Percentiles rank a stretch among this genome's conserved stretches.
Conservation (phyloP, 1,140 invertebrate genomes). For the Tetranychus cinnabarinus region DNA sequence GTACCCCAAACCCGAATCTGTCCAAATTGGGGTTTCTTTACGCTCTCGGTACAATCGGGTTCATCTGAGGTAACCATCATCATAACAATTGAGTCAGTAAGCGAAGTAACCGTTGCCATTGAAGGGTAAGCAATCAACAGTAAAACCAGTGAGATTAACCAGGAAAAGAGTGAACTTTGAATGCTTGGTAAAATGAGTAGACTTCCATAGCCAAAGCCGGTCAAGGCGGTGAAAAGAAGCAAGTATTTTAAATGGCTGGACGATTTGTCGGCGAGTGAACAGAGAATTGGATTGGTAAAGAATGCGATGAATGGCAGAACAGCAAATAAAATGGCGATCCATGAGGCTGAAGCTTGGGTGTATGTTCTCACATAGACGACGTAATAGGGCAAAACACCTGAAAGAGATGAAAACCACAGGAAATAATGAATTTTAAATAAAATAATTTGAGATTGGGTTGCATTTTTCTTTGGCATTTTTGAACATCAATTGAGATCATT, state of each 20-base stretch:
- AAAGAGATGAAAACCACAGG: constrained; percentile 12
- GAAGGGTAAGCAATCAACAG: constrained; percentile 6
- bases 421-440: constrained; percentile 4
- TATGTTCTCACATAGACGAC: constrained; percentile 18
- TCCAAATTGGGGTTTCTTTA: constrained; percentile 4
- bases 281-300: constrained; percentile 18
- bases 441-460: too few relatives aligned
- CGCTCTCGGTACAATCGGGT: not conserved
- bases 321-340: constrained; percentile 19
- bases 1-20: constrained; percentile 33
- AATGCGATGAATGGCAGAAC: constrained; percentile 19
- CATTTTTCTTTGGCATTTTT: too few relatives aligned
- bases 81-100: constrained; percentile 7
- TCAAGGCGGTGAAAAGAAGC: constrained; percentile 10
- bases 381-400: constrained; percentile 19
- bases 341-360: constrained; percentile 15
- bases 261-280: constrained; percentile 19
- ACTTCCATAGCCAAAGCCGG: constrained; percentile 8
- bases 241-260: constrained; percentile 14
- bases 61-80: not conserved
- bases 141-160: constrained; percentile 1
- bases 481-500: too few relatives aligned
- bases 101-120: constrained; percentile 6
- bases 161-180: not conserved
- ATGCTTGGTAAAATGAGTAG: not conserved